Conservation (phyloP, 1,140 invertebrate species). For the Harlomillsia oculata region DNA sequence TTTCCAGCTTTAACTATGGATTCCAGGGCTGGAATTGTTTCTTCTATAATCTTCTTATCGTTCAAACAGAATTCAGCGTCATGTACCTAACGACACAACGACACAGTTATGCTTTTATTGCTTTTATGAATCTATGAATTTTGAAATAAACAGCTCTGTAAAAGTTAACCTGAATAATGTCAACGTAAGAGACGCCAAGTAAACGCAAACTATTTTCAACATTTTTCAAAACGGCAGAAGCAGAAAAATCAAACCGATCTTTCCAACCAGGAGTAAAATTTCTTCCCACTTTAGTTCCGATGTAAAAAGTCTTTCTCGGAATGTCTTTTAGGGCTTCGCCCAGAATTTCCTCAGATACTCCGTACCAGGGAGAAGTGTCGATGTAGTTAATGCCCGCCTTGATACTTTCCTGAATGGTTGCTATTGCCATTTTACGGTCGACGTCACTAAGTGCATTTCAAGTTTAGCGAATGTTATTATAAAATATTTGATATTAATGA, state of each 20-base stretch:
- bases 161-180: constrained; percentile 67
- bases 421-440: no score
- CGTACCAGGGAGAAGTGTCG: constrained; percentile 55
- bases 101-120: not conserved
- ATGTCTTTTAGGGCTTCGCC: constrained; percentile 72
- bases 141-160: no score
- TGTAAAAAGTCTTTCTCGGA: constrained; percentile 71
- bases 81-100: constrained; percentile 7
- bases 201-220: constrained; percentile 66
- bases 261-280: constrained; percentile 58
- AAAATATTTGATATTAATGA: not conserved
- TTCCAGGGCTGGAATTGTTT: constrained; percentile 72
- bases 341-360: constrained; percentile 63
- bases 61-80: constrained; percentile 7
- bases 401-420: no score
- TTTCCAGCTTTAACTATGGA: constrained; percentile 58
- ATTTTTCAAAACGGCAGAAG: constrained; percentile 58
- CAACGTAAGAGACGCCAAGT: constrained; percentile 71
- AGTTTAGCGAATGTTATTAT: constrained; percentile 4
- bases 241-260: constrained; percentile 79
- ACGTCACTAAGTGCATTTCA: constrained; percentile 1
- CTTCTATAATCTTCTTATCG: constrained; percentile 48
- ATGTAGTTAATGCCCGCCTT: constrained; percentile 79
- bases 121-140: no score
- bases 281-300: constrained; percentile 82